Conservation (phyloP, 2,888 invertebrate genomes). For the Ectemnius continuus region DNA sequence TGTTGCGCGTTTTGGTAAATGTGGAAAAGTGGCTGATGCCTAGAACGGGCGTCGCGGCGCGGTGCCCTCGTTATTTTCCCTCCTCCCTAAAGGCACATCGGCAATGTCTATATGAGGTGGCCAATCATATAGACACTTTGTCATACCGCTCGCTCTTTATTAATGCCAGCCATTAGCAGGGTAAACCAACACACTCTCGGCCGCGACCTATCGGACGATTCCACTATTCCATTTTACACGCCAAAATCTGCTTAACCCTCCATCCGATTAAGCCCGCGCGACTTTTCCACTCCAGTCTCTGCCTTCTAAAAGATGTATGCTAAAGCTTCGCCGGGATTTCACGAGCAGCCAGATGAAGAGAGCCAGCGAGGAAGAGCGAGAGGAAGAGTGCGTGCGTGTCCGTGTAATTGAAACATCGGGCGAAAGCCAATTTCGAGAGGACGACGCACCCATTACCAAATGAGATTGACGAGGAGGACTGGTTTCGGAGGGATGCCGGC, state of each 20-base stretch:
- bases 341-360: constrained; percentile 7
- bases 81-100: constrained; percentile 37
- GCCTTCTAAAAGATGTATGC: constrained; percentile 15
- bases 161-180: constrained; percentile 34
- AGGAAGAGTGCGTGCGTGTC: constrained; percentile 1
- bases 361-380: too few species aligned
- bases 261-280: not conserved
- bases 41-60: not conserved
- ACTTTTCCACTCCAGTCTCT: not conserved
- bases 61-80: constrained; percentile 35
- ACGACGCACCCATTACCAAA: constrained; percentile 11
- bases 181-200: constrained; percentile 26
- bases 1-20: constrained; percentile 15
- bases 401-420: not conserved
- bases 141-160: constrained; percentile 29
- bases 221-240: constrained; percentile 23
- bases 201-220: constrained; percentile 21
- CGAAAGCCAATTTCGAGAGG: constrained; percentile 10
- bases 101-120: constrained; percentile 3
- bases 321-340: constrained; percentile 17
- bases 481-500: too few species aligned
- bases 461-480: constrained; percentile 1
- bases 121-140: constrained; percentile 29
- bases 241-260: not conserved
- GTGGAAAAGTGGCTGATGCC: constrained; percentile 21